Base-by-base conservation (phyloP, 2,113 vertebrate genomes). In the Anoplopoma fimbria region DNA sequence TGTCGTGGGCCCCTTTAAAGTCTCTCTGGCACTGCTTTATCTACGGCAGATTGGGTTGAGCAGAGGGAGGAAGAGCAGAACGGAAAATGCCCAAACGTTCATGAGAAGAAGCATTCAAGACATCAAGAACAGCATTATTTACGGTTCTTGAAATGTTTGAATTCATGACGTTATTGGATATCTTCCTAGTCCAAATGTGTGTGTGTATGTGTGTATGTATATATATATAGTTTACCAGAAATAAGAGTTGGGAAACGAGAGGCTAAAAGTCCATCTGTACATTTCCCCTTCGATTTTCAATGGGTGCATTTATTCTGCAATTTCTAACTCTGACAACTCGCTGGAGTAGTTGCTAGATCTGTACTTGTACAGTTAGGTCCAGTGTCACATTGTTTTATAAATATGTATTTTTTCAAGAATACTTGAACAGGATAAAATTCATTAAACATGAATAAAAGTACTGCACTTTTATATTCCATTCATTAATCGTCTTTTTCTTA, bases 361-460 rank as follows among this genome's bases (percentile, higher is more conserved):
- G 87, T 88, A 74, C 77, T 65, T 93, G 93, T 88, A 91, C 91
- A 91, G 86, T 87, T 86, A 88, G 85, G 77, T 87, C 79, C 70
- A 69, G 69, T 87, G 80, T 88, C 79, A 77, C 67, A 31, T 9
- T 88, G 91, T 93, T 92, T 91, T 92, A 94, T 93, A 93, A 90
- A 93, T 91, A 92, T 92, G 89, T 91, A 83, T 87, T 90, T 87
- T 81, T 83, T 91, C 89, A 91, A 92, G 87, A 93, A 93, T 94
- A 96, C 95, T 96, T 96, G 95, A 96, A 96, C 91, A 93, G 81
- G 85, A 93, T 89, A 85, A 91, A n/a, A 91, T 88, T 93, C 91
- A 94, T 95, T 95, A 94, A 95, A 95, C 85, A 82, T 89, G 80
- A 90, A 92, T 91, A 91, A 89, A 91, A 93, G 89, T 94, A 89